A percentile compares a stretch with the other conserved stretches of the same genome.
These are phyloP conservation scores for Benthosema pterotum DNA, from an alignment of 2,797 vertebrate genomes.

Conservation along the genomic window DNA sequence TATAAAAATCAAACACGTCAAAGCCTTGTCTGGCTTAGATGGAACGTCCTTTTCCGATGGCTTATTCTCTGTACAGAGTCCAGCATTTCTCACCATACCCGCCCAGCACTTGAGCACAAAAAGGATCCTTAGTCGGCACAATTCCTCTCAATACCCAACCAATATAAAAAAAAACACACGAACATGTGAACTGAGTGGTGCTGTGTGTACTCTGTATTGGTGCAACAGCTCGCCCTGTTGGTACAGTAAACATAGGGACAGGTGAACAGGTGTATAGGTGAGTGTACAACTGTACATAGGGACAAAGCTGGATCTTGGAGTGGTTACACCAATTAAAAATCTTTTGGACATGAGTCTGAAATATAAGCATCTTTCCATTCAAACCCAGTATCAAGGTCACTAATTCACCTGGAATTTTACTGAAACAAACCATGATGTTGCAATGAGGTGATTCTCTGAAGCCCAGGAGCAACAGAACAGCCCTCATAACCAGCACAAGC, in stretches of 20 bases:
- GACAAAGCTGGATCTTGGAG: too few species aligned
- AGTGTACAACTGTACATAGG: too few species aligned
- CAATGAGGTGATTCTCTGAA: constrained; percentile 2
- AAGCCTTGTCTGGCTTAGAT: constrained; percentile 9
- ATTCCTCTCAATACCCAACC: constrained; percentile 20
- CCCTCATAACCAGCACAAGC: not conserved
- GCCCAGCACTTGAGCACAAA: constrained; percentile 15
- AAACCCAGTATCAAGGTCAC: constrained; percentile 6
- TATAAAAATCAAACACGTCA: constrained; percentile 10
- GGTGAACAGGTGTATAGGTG: too few species aligned
- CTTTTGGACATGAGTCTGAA: constrained; percentile 1
- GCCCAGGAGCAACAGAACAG: not conserved
- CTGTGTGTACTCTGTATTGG: too few species aligned
- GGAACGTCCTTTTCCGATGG: constrained; percentile 16
- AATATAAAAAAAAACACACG: too few species aligned
- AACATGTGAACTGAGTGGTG: too few species aligned
- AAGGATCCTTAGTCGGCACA: constrained; percentile 8
- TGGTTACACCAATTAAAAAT: too few species aligned
- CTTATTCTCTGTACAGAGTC: constrained; percentile 19
- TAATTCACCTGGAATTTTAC: not conserved
- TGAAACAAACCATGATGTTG: constrained; percentile 3
- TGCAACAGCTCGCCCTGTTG: too few species aligned
- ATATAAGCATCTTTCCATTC: not conserved
- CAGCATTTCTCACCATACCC: constrained; percentile 12
- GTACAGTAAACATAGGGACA: too few species aligned